phyloP scores from a whole-genome alignment of 2,113 vertebrate species.

The Corythaeola cristata region DNA sequence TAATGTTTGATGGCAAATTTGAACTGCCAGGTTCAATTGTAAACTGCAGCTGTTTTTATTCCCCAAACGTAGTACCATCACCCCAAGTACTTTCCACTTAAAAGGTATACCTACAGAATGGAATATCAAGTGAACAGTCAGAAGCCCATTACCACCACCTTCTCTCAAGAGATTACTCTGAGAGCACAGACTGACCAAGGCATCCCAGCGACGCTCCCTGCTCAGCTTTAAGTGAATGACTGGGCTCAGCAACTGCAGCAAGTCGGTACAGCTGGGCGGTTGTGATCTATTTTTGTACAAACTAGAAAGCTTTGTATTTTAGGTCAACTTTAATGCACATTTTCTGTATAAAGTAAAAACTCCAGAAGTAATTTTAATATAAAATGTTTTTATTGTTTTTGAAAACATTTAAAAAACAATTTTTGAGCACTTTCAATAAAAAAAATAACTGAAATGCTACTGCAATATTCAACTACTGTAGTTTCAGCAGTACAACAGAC shows the following conservation, averaged over 20 bases:
- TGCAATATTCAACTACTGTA: constrained; percentile 97
- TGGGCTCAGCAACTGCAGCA: not conserved
- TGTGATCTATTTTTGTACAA: fast-evolving
- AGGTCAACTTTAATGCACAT: not conserved
- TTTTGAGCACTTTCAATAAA: constrained; percentile 91
- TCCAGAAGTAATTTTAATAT: constrained; percentile 76
- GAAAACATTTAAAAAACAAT: constrained; percentile 97
- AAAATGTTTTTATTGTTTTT: constrained; percentile 98
- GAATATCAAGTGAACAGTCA: not conserved
- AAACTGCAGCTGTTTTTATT: not conserved
- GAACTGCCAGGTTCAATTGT: not conserved
- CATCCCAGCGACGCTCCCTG: not conserved
- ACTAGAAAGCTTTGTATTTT: not conserved
- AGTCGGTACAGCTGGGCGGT: not conserved
- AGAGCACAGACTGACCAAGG: not conserved
- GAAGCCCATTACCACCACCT: not conserved
- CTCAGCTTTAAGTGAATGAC: not conserved
- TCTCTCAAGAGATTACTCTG: not conserved
- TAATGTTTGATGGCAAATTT: not conserved
- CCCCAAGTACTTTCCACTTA: not conserved
- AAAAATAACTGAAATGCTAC: constrained; percentile 92
- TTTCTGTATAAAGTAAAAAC: not conserved
- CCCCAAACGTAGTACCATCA: not conserved
- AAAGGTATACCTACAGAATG: not conserved
- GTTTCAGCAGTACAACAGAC: constrained; percentile 93